Evolutionary conservation across 2,888 invertebrate species (phyloP), one percentile per base, ranked within the genome.

Genomic region (Caenorhabditis macrosperma): DNA sequence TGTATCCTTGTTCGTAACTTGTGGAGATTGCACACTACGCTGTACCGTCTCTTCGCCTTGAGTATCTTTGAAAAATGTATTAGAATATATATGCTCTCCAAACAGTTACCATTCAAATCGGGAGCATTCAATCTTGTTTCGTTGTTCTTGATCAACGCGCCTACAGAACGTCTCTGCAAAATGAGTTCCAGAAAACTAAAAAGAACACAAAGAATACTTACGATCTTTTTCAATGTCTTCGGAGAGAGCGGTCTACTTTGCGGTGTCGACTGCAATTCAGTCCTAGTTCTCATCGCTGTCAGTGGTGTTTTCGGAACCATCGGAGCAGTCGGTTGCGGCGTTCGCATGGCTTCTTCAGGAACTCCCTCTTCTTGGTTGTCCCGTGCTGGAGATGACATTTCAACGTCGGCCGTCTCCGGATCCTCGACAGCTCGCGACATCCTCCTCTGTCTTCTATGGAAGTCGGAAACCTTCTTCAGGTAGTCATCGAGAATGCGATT

Each of bases 401-500:
- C 60, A 15, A 55, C 74, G 33, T 59, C 46, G 6, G 5, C 15
- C 63, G 3, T n/a, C 50, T 35, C 35, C 41, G 30, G n/a, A 0
- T 30, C 24, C 24, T n/a, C 59, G 4, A 15, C 26, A 20, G 12
- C 6, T 50, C 33, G n/a, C 20, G 38, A 52, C 17, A 33, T 15
- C 33, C 57, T 48, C 52, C 38, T 59, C 46, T 72, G 67, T n/a
- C 33, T 44, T 28, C 26, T 54, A 1, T 67, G 54, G 46, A 60
- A 66, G 22, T 71, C 78, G 9, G 44, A n/a, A 1, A 78, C 60
- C 33, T 50, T 78, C 17, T 63, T 48, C n/a, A 78, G n/a, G 38
- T 68, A 63, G 5, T 63, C 52, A 33, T 78, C 63, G 24, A 74
- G 44, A 20, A 78, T 78, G 7, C 55, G 26, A 60, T 78, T 61